Evolutionary conservation across 2,113 vertebrate genomes (phyloP).

Genomic region (Bos indicus): DNA sequence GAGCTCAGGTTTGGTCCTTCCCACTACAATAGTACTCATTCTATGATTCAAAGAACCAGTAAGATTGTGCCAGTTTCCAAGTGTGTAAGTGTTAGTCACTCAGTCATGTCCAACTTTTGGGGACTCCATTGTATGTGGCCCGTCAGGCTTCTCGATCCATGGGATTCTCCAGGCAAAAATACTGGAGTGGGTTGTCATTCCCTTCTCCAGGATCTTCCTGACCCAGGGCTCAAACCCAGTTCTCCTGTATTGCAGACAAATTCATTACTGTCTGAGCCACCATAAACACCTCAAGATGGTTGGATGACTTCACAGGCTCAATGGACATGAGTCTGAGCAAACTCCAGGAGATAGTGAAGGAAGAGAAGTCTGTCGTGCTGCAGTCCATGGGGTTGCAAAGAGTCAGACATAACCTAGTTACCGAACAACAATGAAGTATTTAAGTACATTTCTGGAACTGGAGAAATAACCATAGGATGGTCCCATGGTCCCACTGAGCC

Average conservation of each 20-base stretch:
- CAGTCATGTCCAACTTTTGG: background rate
- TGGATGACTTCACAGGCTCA: background rate
- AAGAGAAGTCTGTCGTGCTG: background rate
- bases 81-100: background rate
- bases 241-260: background rate
- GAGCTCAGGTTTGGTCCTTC: background rate
- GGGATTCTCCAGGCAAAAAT: background rate
- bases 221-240: background rate
- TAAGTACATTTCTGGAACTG: background rate
- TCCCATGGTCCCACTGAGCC: background rate
- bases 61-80: background rate
- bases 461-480: background rate
- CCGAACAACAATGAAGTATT: background rate
- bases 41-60: background rate
- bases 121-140: background rate
- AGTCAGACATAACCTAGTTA: background rate
- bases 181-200: background rate
- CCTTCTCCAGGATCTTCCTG: background rate
- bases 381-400: background rate
- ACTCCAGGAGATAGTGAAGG: background rate
- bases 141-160: rapidly evolving
- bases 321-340: background rate
- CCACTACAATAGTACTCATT: background rate
- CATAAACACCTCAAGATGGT: background rate
- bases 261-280: background rate